phyloP scores from a whole-genome alignment of 2,888 invertebrate genomes.

The Podabrus alpinus region DNA sequence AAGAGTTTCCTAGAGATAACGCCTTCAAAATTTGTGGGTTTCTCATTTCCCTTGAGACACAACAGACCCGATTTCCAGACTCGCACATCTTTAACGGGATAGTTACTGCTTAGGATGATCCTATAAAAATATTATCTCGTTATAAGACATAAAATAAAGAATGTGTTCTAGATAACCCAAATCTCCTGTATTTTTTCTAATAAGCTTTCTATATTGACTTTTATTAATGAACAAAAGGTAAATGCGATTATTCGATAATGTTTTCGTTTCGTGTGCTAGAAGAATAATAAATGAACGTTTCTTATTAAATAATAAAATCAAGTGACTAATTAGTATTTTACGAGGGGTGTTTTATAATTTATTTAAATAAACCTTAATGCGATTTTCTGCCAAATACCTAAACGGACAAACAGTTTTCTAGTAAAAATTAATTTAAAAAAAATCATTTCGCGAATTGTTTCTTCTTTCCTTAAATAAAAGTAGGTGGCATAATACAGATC shows the following conservation, averaged over 20 bases:
- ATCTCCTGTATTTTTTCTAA: constrained; percentile 3
- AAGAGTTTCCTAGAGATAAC: constrained; percentile 48
- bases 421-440: too few relatives aligned
- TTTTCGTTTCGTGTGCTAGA: not conserved
- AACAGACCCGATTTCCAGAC: constrained; percentile 49
- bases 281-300: not conserved
- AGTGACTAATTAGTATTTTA: not conserved
- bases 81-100: constrained; percentile 48
- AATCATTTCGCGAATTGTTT: too few relatives aligned
- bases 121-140: constrained; percentile 49
- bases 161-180: constrained; percentile 20
- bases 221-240: not conserved
- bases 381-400: not conserved
- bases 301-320: not conserved
- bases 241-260: not conserved
- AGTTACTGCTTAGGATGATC: constrained; percentile 49
- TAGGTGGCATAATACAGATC: too few relatives aligned
- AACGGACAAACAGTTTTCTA: too few relatives aligned
- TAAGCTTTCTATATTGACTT: not conserved
- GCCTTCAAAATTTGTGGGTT: constrained; percentile 47
- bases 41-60: constrained; percentile 50
- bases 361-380: not conserved
- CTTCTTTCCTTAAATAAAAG: too few relatives aligned
- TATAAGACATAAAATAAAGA: constrained; percentile 23
- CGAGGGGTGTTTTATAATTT: not conserved